A percentile compares a stretch with the other conserved stretches of the same genome.
Evolutionary conservation across 1,140 invertebrate species (phyloP).

Genomic region (Meloidogyne floridensis): DNA sequence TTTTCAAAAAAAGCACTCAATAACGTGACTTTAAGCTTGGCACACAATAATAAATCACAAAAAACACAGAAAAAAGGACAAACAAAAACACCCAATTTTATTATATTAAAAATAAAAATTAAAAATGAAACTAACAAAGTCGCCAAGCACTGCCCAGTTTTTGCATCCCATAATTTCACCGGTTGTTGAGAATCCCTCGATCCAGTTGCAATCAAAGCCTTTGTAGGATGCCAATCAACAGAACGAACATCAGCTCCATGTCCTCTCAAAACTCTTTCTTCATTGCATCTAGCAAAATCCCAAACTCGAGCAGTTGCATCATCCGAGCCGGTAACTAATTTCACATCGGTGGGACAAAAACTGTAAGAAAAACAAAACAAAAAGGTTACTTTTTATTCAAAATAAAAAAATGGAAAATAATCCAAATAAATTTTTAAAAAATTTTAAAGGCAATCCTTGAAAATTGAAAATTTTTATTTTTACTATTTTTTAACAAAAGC

Average conservation of each 20-base stretch:
- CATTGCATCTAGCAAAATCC: constrained; percentile 94
- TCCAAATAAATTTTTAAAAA: not conserved
- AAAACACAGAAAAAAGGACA: too few species aligned
- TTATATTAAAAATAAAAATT: too few species aligned
- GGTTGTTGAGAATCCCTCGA: constrained; percentile 99
- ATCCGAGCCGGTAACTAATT: constrained; percentile 98
- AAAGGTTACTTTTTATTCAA: not conserved
- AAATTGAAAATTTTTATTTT: not conserved
- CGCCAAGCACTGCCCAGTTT: constrained; percentile 78
- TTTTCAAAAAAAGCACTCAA: too few species aligned
- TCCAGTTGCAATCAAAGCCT: constrained; percentile 86
- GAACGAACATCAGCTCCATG: constrained; percentile 99
- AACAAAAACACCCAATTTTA: too few species aligned
- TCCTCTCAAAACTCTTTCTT: constrained; percentile 91
- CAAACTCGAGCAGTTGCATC: constrained; percentile 96
- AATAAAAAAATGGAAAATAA: not conserved
- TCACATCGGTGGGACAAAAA: constrained; percentile 97
- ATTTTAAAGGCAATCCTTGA: not conserved
- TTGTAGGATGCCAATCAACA: constrained; percentile 98
- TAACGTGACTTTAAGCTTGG: too few species aligned
- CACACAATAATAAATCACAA: too few species aligned
- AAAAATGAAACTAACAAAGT: constrained; percentile 70
- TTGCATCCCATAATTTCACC: constrained; percentile 98
- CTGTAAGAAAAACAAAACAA: constrained; percentile 69
- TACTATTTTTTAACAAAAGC: too few species aligned